Conservation (phyloP, 2,113 vertebrate genomes). For the Oceanites oceanicus region DNA sequence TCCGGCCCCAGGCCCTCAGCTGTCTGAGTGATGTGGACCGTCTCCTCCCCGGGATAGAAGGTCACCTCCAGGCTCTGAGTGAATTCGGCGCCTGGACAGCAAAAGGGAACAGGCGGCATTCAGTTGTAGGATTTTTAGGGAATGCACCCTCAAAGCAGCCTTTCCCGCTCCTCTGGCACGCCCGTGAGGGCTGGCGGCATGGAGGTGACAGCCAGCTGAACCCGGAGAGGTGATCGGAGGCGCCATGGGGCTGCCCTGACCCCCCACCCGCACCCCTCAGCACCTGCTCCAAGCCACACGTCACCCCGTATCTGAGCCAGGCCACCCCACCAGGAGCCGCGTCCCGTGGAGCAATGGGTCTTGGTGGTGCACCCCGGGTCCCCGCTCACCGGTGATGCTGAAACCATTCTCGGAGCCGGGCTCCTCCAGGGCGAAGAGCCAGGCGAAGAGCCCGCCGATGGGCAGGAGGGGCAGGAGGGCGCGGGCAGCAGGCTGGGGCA, state of each 20-base stretch:
- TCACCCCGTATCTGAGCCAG: not conserved
- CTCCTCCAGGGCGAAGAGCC: slow-evolving; percentile 94
- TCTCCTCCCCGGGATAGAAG: slow-evolving; percentile 88
- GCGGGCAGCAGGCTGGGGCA: slow-evolving; percentile 83
- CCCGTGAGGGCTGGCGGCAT: accelerated
- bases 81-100: slow-evolving; percentile 85
- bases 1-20: slow-evolving; percentile 85
- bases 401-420: slow-evolving; percentile 89
- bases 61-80: slow-evolving; percentile 82
- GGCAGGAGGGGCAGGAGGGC: slow-evolving; percentile 88
- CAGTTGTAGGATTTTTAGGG: not conserved
- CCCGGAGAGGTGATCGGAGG: accelerated
- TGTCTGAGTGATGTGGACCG: slow-evolving; percentile 80
- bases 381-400: slow-evolving; percentile 82
- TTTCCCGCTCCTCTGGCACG: accelerated
- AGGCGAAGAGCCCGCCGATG: slow-evolving; percentile 89
- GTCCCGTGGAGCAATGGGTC: accelerated
- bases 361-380: accelerated
- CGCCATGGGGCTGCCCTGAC: accelerated
- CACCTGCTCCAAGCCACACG: not conserved
- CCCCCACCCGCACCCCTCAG: not conserved
- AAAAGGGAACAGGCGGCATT: not conserved
- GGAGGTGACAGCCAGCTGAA: not conserved
- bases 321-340: not conserved
- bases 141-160: not conserved